Base-by-base conservation (phyloP, 2,888 invertebrate genomes). In the Pteria penguin region DNA sequence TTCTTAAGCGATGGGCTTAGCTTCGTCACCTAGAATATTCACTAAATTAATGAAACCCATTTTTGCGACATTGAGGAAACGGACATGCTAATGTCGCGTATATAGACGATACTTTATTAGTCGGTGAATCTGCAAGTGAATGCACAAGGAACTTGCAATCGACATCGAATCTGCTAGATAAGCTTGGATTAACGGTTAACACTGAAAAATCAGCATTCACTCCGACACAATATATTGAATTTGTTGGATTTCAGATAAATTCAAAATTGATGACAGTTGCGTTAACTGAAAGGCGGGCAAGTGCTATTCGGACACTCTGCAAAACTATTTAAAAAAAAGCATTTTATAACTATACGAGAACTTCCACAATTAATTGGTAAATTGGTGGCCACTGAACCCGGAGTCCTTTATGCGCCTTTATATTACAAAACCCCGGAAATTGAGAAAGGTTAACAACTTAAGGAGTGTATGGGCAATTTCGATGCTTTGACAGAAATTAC, bases 301-400 rank as follows among this genome's bases (percentile, higher is more conserved):
- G 61, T 11, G 55, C 73, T 24, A 55, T 76, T 26, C 1, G n/a
- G 4, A 11, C 65, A 26, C 33, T 61, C 31, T 76, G 73, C 52
- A 4, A 58, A n/a, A n/a, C 58, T 27, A 27, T n/a, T 73, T 4
- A 29, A 32, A 5, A 33, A 60, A 14, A 62, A 27, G 22, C 31
- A 61, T 14, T n/a, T 18, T 24, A 26, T 79, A 3, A 65, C 32
- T 5, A 79, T 80, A 29, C 36, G 77, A 24, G 68, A 70, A 2
- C 33, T 75, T 22, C 68, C 70, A 3, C 36, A 73, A 62, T 22
- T 79, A 18, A 75, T 81, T 58, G 81, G 83, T 14, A 76, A 78
- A 68, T 29, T 79, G 14, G 75, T 79, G 4, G 73, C 82, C 1
- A 52, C 58, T n/a, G 76, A 79, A 58, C 81, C 80, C 14, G 81